phyloP scores from a whole-genome alignment of 2,113 vertebrate genomes.

The Cinclus cinclus region DNA sequence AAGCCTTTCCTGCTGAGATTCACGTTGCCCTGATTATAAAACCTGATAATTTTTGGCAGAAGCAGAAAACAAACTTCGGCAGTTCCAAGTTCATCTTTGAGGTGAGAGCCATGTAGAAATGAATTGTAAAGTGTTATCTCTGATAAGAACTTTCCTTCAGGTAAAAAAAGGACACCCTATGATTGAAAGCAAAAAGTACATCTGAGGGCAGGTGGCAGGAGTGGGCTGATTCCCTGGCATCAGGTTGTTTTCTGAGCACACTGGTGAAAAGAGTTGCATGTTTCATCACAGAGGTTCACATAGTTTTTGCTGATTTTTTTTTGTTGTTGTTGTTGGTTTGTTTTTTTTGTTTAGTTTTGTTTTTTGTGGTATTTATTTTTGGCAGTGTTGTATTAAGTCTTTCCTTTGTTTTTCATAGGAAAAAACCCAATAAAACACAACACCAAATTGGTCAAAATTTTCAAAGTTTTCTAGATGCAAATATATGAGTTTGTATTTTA shows the following conservation, averaged over 20 bases:
- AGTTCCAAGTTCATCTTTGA: slow-evolving; percentile 99
- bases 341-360: not conserved
- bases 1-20: slow-evolving; percentile 94
- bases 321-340: too few species aligned
- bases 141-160: not conserved
- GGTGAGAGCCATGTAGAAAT: slow-evolving; percentile 68
- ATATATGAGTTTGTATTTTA: not conserved
- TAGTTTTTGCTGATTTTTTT: not conserved
- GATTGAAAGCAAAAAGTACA: not conserved
- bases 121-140: not conserved
- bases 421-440: accelerated
- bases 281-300: not conserved
- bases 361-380: not conserved
- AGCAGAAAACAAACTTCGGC: slow-evolving; percentile 99
- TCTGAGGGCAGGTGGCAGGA: not conserved
- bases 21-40: slow-evolving; percentile 99
- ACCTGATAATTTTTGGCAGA: slow-evolving; percentile 99
- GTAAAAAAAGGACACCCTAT: not conserved
- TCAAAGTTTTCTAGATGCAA: not conserved
- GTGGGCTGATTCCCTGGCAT: not conserved
- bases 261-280: not conserved
- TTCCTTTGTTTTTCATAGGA: not conserved
- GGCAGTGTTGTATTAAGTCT: not conserved
- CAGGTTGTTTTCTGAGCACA: not conserved
- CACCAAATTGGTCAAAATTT: not conserved